Conservation (phyloP, 2,888 invertebrate genomes). For the Dendrolimus houi region DNA sequence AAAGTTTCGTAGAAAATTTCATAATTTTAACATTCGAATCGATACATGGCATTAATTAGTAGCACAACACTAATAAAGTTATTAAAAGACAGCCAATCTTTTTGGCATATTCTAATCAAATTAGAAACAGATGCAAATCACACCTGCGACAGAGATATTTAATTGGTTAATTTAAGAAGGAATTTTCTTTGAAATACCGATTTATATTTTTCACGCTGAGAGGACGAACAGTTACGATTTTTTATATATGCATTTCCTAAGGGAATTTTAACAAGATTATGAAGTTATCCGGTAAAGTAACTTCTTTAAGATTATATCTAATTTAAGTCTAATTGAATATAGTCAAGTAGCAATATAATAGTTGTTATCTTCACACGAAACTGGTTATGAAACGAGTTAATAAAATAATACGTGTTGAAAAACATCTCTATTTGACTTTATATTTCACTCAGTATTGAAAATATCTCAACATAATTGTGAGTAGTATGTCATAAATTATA, state of each 20-base stretch:
- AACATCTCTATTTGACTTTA: too few species aligned
- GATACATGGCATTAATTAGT: constrained; percentile 7
- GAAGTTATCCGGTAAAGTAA: too few species aligned
- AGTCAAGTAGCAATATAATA: too few species aligned
- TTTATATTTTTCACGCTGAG: background rate
- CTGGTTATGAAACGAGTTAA: background rate
- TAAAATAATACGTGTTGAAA: background rate
- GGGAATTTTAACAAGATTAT: too few species aligned
- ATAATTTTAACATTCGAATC: constrained; percentile 7
- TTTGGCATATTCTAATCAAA: background rate
- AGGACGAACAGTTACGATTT: background rate
- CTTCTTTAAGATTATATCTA: too few species aligned
- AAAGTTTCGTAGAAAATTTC: constrained; percentile 8
- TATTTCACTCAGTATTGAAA: too few species aligned
- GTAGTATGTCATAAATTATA: too few species aligned
- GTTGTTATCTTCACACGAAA: background rate
- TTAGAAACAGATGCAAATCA: background rate
- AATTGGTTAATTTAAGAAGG: background rate
- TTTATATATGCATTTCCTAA: too few species aligned
- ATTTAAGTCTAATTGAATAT: too few species aligned
- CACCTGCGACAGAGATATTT: background rate
- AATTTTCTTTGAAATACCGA: background rate
- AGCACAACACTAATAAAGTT: background rate
- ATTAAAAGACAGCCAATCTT: background rate
- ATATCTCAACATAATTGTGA: too few species aligned